Evolutionary conservation across 1,140 invertebrate genomes (phyloP), one percentile per base, ranked within the genome.

Genomic region (Episyrphus balteatus): DNA sequence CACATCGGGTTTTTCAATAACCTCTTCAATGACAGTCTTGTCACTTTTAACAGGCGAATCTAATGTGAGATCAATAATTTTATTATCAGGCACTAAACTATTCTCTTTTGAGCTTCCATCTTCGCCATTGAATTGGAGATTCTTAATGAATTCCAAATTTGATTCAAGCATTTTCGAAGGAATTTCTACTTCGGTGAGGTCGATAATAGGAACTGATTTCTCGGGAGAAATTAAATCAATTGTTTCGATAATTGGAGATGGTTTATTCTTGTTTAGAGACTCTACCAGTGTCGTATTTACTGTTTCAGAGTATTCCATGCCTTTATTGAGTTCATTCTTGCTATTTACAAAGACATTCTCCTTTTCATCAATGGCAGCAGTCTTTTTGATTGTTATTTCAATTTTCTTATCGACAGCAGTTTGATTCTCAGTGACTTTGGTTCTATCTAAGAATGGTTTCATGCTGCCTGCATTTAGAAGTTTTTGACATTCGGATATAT

Each of bases 401-500:
- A 62, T 56, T 5, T 61, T 61, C 12, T 66, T 42, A 41, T 67
- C 62, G 34, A 63, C 13, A 67, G 56, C 42, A 58, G 59, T 45
- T 62, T 64, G 45, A 21, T 48, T 51, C 30, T 57, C 61, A 7
- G 58, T 59, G 34, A 65, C 21, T 37, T 62, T 66, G 15, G 61
- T 66, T 17, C 58, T 54, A 40, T 67, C 62, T 11, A 83, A 62
- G 56, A 86, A 83, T 2, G 79, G 80, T 55, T 84, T 80, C 83
- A 86, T 86, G 15, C 79, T 78, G 0, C 87, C 84, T 0, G 87
- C 86, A 66, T 89, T 84, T 32, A 92, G 60, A 48, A 91, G 67
- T 58, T 92, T 92, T 59, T 93, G 89, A 54, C 88, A 84, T 60
- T 92, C 88, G 1, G 87, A 88, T 48, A 92, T 92, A 46, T 82